Evolutionary conservation across 2,888 invertebrate species (phyloP).

Genomic region (Nasonia oneida): DNA sequence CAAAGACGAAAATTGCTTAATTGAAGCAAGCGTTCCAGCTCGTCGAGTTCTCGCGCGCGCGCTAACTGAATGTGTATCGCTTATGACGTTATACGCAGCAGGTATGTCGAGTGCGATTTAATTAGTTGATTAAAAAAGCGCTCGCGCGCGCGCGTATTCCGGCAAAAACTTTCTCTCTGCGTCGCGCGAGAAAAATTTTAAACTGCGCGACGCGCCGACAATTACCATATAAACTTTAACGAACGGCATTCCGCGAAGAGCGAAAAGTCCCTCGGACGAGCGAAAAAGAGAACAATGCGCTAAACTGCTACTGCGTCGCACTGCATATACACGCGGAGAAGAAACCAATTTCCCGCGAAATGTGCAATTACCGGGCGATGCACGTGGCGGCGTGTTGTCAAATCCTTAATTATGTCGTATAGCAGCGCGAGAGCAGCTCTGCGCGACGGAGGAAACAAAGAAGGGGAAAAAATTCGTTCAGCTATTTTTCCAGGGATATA

Average conservation of each 20-base stretch:
- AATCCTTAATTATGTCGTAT: conserved; percentile 59
- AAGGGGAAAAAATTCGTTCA: conserved; percentile 27
- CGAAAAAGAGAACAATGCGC: conserved; percentile 33
- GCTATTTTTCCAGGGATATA: conserved; percentile 22
- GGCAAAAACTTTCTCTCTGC: background rate
- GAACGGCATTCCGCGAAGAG: background rate
- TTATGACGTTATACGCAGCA: background rate
- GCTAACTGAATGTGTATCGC: conserved; percentile 15
- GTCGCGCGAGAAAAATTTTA: background rate
- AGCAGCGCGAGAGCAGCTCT: conserved; percentile 19
- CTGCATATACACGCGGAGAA: background rate
- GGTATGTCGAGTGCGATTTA: conserved; percentile 27
- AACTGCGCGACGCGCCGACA: background rate
- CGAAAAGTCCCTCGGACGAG: background rate
- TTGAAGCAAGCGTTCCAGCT: conserved; percentile 6
- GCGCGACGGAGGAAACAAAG: background rate
- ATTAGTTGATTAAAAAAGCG: conserved; percentile 29
- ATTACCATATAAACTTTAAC: conserved; percentile 30
- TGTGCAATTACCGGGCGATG: conserved; percentile 45
- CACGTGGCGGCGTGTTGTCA: conserved; percentile 36
- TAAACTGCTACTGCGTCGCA: conserved; percentile 10
- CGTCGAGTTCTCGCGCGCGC: background rate
- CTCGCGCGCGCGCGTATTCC: background rate
- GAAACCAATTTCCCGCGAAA: conserved; percentile 53
- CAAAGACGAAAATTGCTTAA: conserved; percentile 17